Percentiles rank a stretch among this genome's conserved stretches.
Evolutionary conservation across 2,113 vertebrate species (phyloP).

Genomic region (Puffinus mauretanicus): DNA sequence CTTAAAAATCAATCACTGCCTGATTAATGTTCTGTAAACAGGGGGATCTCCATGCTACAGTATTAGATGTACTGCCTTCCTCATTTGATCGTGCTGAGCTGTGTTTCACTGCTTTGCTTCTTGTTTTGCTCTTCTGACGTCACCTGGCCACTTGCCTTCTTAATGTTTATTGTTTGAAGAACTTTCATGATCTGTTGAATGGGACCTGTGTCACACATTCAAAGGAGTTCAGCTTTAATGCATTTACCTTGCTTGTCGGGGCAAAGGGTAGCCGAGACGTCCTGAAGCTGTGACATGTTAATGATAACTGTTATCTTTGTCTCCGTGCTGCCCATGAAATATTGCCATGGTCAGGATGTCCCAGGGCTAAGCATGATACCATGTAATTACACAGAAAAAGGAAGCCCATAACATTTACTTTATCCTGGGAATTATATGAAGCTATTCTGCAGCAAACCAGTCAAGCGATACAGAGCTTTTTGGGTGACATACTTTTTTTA

Average conservation of each 20-base stretch:
- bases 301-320: not conserved
- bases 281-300: not conserved
- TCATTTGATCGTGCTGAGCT: not conserved
- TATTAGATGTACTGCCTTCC: not conserved
- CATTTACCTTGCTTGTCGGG: not conserved
- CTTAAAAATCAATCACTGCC: conserved; percentile 3
- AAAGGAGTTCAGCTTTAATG: not conserved
- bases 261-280: not conserved
- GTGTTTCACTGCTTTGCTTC: not conserved
- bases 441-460: not conserved
- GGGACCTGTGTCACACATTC: not conserved
- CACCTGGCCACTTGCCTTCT: not conserved
- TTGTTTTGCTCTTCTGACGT: not conserved
- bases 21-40: not conserved
- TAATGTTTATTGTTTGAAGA: not conserved
- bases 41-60: not conserved
- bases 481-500: not conserved
- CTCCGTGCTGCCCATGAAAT: not conserved
- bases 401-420: not conserved
- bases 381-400: not conserved
- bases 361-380: not conserved
- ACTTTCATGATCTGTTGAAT: not conserved
- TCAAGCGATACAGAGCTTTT: not conserved
- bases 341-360: not conserved
- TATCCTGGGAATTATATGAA: not conserved